Evolutionary conservation across 1,140 invertebrate species (phyloP), one percentile per base, ranked within the genome.

Genomic region (Babylonia areolata): DNA sequence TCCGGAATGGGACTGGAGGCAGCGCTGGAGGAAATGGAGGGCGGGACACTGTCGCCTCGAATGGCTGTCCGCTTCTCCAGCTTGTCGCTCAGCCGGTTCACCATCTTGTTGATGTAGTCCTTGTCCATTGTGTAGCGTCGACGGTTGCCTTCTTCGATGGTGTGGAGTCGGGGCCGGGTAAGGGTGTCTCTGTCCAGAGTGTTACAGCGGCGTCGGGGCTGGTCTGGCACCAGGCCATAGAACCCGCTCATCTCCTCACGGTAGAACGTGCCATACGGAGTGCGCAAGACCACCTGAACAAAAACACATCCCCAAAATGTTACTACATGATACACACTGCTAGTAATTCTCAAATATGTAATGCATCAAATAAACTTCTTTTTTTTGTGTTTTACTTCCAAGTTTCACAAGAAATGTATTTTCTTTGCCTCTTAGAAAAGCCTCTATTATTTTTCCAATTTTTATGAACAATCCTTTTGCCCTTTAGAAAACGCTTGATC

Each of bases 251-350:
- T 88, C 75, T 93, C 91, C 82, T 92, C 91, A 31, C 92, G 90
- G 82, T 92, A 93, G 77, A 94, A 94, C 3, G 92, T 92, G 20
- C 93, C 93, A 84, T 93, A 93, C 0, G 93, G 92, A 51, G 93
- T 94, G 79, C 92, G 90, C 20, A 94, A 84, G 6, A 94, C 90
- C 64, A 93, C 89, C 87, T 92, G 87, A 71, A 69, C 73, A 0
- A 64, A 23, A n/a, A 64, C 58, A 64, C 6, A 6, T 23, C 15
- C 15, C 17, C 58, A 64, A n/a, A n/a, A 23, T 64, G 58, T 11
- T 20, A 64, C 46, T 12, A 51, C 9, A 51, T 51, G 46, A 9
- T 51, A 51, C 9, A 51, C 46, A 51, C 46, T 51, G 9, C 46
- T 51, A 12, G 46, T 12, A 51, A 51, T 51, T n/a, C n/a, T n/a